A percentile compares a stretch with the other conserved stretches of the same genome.
These are phyloP conservation scores for Misgurnus anguillicaudatus DNA, from an alignment of 2,113 vertebrate species.

Conservation along the genomic window DNA sequence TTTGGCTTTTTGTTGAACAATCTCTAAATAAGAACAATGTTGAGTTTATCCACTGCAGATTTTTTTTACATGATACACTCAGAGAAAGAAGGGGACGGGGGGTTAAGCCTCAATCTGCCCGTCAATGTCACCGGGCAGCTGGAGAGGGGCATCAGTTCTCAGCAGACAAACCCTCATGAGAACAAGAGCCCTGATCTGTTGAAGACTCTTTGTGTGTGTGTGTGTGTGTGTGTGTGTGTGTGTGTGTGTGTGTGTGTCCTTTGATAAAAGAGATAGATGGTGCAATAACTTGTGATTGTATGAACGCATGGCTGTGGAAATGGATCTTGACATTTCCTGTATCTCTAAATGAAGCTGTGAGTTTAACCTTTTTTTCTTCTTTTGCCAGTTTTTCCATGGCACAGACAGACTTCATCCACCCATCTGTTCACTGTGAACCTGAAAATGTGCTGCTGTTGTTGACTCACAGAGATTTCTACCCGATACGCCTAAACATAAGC, in stretches of 20 bases:
- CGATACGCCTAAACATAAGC: background rate
- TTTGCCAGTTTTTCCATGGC: slow-evolving; percentile 12
- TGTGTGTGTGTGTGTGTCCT: slow-evolving; percentile 1
- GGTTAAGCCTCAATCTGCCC: background rate
- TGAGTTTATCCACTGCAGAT: background rate
- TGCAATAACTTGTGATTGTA: slow-evolving; percentile 35
- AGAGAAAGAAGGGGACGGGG: slow-evolving; percentile 14
- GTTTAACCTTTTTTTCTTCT: slow-evolving; percentile 34
- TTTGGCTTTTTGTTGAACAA: too few relatives aligned
- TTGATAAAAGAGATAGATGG: slow-evolving; percentile 35
- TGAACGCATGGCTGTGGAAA: slow-evolving; percentile 40
- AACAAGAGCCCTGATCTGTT: slow-evolving; percentile 1
- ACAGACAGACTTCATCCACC: slow-evolving; percentile 8
- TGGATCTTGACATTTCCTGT: slow-evolving; percentile 31
- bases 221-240: background rate
- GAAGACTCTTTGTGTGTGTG: background rate
- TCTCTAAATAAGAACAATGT: background rate
- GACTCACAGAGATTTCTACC: background rate
- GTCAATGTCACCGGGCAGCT: slow-evolving; percentile 34
- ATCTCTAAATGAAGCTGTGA: slow-evolving; percentile 12
- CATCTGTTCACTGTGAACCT: background rate
- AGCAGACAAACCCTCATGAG: background rate
- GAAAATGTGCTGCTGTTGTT: background rate
- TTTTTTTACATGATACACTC: slow-evolving; percentile 13
- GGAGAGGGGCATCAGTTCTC: slow-evolving; percentile 33